Base-by-base conservation (phyloP, 2,888 invertebrate species). In the Notodromas monacha region DNA sequence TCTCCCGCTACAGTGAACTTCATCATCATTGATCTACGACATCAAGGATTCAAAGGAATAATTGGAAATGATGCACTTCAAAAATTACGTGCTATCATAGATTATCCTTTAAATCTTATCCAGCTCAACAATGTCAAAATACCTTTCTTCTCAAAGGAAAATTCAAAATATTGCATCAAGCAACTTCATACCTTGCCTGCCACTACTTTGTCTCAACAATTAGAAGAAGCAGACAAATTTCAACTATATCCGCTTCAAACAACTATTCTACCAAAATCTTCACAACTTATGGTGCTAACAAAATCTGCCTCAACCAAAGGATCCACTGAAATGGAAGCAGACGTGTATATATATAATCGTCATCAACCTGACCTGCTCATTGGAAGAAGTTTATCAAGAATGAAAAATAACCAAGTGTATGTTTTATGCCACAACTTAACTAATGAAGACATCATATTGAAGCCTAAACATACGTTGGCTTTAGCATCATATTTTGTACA, bases 1-100 rank as follows among this genome's bases (percentile, higher is more conserved):
- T 21, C n/a, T 21, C 21, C 21, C 21, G 21, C 21, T 21, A 21
- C 21, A 21, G 21, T 21, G 21, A 21, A 21, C n/a, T 21, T 21
- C 21, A 21, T 21, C 21, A 21, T 21, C 21, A 21, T 21, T 21
- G 21, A 21, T 21, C n/a, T 21, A 21, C 21, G 21, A 21, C 21
- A 21, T 21, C 21, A 21, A 21, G 21, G 21, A 21, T 21, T 21
- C n/a, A n/a, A 21, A 21, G 21, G 21, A 21, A 21, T 21, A 21
- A 21, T 21, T 21, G 21, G 21, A 21, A 21, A 21, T 21, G 21
- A 21, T 21, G 21, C 21, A 21, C 21, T 21, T 21, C 21, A n/a
- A 21, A 21, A 21, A 21, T 21, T 21, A 21, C 21, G 21, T 21
- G 21, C 21, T 21, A 21, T 21, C 21, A 21, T 21, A 21, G 21